These are phyloP conservation scores for Meliscaeva auricollis DNA, from an alignment of 2,888 invertebrate genomes.

Conservation along the genomic window DNA sequence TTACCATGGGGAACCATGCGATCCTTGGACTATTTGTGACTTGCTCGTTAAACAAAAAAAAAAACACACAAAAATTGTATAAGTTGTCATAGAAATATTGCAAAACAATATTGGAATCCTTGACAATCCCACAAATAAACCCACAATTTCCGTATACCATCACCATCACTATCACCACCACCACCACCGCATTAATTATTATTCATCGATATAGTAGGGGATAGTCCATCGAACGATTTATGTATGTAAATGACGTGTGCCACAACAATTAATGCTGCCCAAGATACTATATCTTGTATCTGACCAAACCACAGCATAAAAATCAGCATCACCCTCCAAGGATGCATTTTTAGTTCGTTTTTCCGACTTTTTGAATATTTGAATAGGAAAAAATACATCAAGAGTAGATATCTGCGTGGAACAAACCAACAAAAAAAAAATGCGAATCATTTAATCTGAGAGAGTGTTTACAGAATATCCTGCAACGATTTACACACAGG, in stretches of 20 bases:
- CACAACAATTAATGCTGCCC: constrained; percentile 73
- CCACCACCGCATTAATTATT: constrained; percentile 62
- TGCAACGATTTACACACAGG: constrained; percentile 43
- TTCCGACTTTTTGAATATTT: constrained; percentile 41
- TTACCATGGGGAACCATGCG: constrained; percentile 54
- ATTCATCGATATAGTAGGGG: constrained; percentile 59
- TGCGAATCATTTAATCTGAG: constrained; percentile 53
- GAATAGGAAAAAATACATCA: constrained; percentile 68
- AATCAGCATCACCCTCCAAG: constrained; percentile 44
- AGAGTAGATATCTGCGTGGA: not conserved
- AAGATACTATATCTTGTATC: constrained; percentile 48
- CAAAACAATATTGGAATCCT: constrained; percentile 68
- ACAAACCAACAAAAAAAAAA: constrained; percentile 16
- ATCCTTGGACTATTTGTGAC: constrained; percentile 50
- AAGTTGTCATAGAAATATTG: constrained; percentile 65
- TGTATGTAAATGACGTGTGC: constrained; percentile 76
- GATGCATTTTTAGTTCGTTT: constrained; percentile 21
- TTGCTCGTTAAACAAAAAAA: constrained; percentile 32
- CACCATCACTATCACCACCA: constrained; percentile 34
- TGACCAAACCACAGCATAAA: constrained; percentile 38
- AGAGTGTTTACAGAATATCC: constrained; percentile 69
- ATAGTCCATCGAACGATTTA: constrained; percentile 57
- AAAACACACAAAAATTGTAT: constrained; percentile 4
- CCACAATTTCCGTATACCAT: constrained; percentile 27
- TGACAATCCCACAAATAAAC: constrained; percentile 70